phyloP scores from a whole-genome alignment of 2,797 vertebrate genomes.

The Pelodytes ibericus region DNA sequence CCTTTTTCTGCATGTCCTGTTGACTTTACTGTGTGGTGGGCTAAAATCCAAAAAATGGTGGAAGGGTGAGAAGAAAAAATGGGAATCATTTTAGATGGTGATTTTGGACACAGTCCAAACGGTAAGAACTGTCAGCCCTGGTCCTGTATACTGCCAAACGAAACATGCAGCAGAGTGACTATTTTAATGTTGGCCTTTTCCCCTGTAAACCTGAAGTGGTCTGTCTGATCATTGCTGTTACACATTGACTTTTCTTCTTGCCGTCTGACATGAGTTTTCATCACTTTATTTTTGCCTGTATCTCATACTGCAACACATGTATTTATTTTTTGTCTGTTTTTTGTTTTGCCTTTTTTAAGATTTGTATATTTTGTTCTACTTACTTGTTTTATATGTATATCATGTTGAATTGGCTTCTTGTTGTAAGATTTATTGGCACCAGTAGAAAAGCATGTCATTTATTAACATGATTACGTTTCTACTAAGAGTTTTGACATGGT shows the following conservation, averaged over 20 bases:
- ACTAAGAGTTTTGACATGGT: too few species aligned
- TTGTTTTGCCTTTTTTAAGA: constrained; percentile 61
- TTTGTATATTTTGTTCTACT: background rate
- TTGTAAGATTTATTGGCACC: too few species aligned
- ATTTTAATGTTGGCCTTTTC: constrained; percentile 51
- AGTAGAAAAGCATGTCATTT: too few species aligned
- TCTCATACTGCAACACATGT: constrained; percentile 63
- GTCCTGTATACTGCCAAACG: constrained; percentile 58
- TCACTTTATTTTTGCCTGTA: constrained; percentile 59
- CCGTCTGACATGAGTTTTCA: constrained; percentile 98
- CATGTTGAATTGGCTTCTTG: constrained; percentile 32
- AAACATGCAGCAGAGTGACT: constrained; percentile 91
- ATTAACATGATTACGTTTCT: too few species aligned
- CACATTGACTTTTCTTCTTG: constrained; percentile 73
- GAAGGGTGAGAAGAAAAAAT: background rate
- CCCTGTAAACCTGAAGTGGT: constrained; percentile 44
- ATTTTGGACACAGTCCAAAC: too few species aligned
- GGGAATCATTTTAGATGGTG: too few species aligned
- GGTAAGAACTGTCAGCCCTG: background rate
- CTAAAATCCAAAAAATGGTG: background rate
- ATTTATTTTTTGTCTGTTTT: constrained; percentile 67
- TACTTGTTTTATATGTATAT: constrained; percentile 55
- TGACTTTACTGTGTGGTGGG: constrained; percentile 25
- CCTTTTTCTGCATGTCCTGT: constrained; percentile 31
- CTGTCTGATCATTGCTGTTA: constrained; percentile 57